Base-by-base conservation (phyloP, 2,888 invertebrate genomes). In the Margaritifera margaritifera region DNA sequence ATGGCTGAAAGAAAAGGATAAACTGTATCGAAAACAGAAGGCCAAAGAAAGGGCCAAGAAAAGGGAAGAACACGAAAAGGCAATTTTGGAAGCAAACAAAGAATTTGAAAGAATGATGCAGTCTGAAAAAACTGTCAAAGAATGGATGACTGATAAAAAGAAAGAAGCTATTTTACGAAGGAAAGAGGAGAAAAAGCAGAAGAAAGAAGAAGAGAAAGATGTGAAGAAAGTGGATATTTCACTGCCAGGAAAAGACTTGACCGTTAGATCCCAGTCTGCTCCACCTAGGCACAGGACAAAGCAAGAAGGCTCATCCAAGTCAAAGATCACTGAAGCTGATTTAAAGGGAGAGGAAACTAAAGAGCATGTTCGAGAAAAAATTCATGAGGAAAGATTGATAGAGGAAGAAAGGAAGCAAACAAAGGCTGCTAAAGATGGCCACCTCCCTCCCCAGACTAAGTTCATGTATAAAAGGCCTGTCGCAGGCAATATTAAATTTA, bases 381-480 rank as follows among this genome's bases (percentile, higher is more conserved):
- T 72, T 42, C 69, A 68, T 59, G 61, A 42, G 42, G 68, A 70
- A 52, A 63, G 70, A 64, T 67, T 72, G 22, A 59, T 62, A 15
- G 68, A 74, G 19, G 74, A 74, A 56, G 75, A 79, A 64, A 69
- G 67, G 18, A 72, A 72, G 22, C 75, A 77, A 53, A 54, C 74
- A 6, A 71, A 74, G 54, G 50, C 61, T 53, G 72, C 69, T 52
- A 53, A 57, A 54, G 66, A 63, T 24, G 62, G 52, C 25, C 75
- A 69, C 24, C 78, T 76, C 4, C 81, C 81, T 8, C 79, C 82
- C 31, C 78, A 80, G 24, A 80, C 84, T 6, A 84, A 84, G 56
- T 84, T 84, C 71, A 84, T 86, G 8, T 86, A 86, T 66, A 84
- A 81, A 68, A 66, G 86, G 24, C 84, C 86, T 8, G 83, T 84